These are phyloP conservation scores for Cheilosia impressa DNA, from an alignment of 2,888 invertebrate genomes.

Conservation along the genomic window DNA sequence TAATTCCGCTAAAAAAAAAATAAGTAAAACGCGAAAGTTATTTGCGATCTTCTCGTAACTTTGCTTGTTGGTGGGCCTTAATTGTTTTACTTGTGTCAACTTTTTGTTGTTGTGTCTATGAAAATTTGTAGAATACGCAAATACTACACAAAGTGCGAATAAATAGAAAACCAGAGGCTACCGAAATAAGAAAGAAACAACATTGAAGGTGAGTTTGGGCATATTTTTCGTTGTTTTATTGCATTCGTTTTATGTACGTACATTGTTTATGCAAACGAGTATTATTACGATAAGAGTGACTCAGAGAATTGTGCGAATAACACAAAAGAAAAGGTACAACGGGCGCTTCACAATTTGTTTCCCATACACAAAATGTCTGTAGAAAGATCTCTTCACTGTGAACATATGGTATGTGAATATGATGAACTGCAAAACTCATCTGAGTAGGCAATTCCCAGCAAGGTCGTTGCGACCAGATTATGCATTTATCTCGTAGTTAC, in stretches of 20 bases:
- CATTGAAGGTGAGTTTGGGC: slow-evolving; percentile 59
- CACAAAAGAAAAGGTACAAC: neutral
- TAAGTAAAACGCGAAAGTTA: slow-evolving; percentile 39
- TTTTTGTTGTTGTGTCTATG: slow-evolving; percentile 46
- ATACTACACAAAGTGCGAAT: slow-evolving; percentile 40
- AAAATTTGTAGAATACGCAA: slow-evolving; percentile 49
- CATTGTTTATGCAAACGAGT: slow-evolving; percentile 9
- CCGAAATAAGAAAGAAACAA: slow-evolving; percentile 17
- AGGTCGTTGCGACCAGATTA: slow-evolving; percentile 2
- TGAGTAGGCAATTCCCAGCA: neutral
- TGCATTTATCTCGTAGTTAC: neutral
- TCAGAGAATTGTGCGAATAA: slow-evolving; percentile 6
- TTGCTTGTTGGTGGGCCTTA: slow-evolving; percentile 30
- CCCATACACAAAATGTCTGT: neutral
- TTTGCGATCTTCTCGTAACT: slow-evolving; percentile 17
- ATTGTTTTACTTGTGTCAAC: slow-evolving; percentile 54
- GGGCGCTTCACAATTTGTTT: neutral
- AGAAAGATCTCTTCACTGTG: neutral
- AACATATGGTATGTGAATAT: too few relatives aligned
- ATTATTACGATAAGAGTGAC: slow-evolving; percentile 20
- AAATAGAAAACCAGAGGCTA: slow-evolving; percentile 17
- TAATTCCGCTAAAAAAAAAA: slow-evolving; percentile 13
- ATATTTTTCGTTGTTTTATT: slow-evolving; percentile 5
- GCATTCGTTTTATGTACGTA: neutral
- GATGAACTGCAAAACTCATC: too few relatives aligned